A percentile compares a stretch with the other conserved stretches of the same genome.
These are phyloP conservation scores for Holotrichia oblita DNA, from an alignment of 1,140 invertebrate species.

Conservation along the genomic window DNA sequence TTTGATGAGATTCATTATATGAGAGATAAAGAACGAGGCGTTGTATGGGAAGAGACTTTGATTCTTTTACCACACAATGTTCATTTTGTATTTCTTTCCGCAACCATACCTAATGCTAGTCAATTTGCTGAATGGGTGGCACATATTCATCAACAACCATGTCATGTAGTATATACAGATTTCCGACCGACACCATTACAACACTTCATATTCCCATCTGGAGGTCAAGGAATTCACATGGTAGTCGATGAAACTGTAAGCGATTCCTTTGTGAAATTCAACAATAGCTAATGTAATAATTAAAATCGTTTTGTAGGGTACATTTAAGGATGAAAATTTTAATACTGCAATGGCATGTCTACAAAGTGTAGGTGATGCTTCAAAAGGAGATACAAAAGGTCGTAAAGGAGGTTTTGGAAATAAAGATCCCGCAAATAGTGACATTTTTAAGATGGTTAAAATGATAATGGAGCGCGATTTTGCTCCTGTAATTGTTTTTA, in stretches of 20 bases:
- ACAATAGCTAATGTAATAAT: not conserved
- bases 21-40: conserved; percentile 98
- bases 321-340: conserved; percentile 98
- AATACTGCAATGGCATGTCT: conserved; percentile 93
- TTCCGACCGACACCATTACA: conserved; percentile 96
- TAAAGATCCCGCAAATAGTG: conserved; percentile 75
- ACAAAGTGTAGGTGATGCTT: conserved; percentile 76
- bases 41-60: conserved; percentile 99
- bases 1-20: conserved; percentile 99
- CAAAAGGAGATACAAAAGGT: conserved; percentile 79
- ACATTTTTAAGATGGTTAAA: conserved; percentile 98
- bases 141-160: conserved; percentile 95
- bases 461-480: conserved; percentile 99
- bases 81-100: conserved; percentile 98
- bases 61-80: conserved; percentile 98
- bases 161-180: conserved; percentile 99
- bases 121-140: conserved; percentile 99
- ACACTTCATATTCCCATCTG: conserved; percentile 97
- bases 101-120: conserved; percentile 98
- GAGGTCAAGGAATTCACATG: conserved; percentile 94
- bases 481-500: conserved; percentile 98
- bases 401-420: conserved; percentile 72
- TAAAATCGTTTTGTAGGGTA: conserved; percentile 66
- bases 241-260: conserved; percentile 91
- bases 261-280: not conserved